Base-by-base conservation (phyloP, 2,888 invertebrate genomes). In the Xestia c-nigrum region DNA sequence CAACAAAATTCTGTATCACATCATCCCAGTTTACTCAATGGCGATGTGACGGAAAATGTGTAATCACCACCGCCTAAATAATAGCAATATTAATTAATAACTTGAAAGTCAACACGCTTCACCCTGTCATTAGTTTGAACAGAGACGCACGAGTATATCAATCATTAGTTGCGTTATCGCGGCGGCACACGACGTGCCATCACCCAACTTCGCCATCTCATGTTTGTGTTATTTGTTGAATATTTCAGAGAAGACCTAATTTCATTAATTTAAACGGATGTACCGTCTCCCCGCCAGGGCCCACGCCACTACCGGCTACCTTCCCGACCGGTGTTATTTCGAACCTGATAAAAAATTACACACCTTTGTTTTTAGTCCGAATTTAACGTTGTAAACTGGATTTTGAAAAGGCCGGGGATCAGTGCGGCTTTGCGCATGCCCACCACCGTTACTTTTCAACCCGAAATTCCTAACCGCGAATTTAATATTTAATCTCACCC, bases 401-500 rank as follows among this genome's bases (percentile, higher is more conserved):
- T 94, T 93, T 93, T 88, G 89, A 89, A 92, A 91, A 92, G 92
- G 91, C 90, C 87, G 86, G 89, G 92, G 91, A 92, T 92, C 90
- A 91, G 90, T 88, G 90, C 83, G 91, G 91, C 89, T 90, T 90
- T 89, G 92, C 93, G 93, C 93, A 94, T 93, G 93, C 93, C 91
- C 91, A 89, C 91, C 89, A 83, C 91, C 90, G 92, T 93, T 94
- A 93, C 94, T 95, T 96, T 96, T 94, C 95, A 94, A 93, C 94
- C 94, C 94, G 88, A 96, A 96, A 96, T 96, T 96, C 95, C 95
- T 94, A 94, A 95, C 94, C 95, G 93, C 95, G 93, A 95, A 94
- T 96, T 96, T 96, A 96, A 96, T 96, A 96, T 96, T 96, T 96
- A 96, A 96, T 95, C 93, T 92, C 94, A 95, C 96, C 96, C 96